Base-by-base conservation (phyloP, 2,113 vertebrate species). In the Elephas maximus region DNA sequence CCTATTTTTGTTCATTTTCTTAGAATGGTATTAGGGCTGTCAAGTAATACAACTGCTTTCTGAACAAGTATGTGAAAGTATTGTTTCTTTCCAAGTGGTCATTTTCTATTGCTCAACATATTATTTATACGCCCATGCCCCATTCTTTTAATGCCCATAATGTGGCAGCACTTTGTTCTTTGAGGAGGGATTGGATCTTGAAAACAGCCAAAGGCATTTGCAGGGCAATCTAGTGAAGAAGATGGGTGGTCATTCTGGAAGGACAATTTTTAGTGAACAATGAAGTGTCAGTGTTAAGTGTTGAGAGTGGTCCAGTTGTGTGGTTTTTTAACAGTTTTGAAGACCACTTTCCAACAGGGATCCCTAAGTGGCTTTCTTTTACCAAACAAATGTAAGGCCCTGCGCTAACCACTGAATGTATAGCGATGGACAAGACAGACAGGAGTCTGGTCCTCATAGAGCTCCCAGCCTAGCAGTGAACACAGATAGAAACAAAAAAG, bases 181-280 rank as follows among this genome's bases (percentile, higher is more conserved):
- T 83, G 90, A 93, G 77, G 63, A 96, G 33, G 21, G 6, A 93
- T 45, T 95, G 85, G 65, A 79, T 71, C 67, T 93, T 95, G 86
- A 83, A 95, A 93, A 79, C 4, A 94, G 63, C 67, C 30, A 60
- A 67, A 84, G 71, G 24, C 65, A 92, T 87, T 74, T 96, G 57
- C 60, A 97, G 37, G 63, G 14, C 69, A 80, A 53, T 80, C 71
- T 84, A 77, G 57, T 93, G 79, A 93, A 96, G 74, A 83, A 85
- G 51, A 79, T 71, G 53, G 53, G 53, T 30, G 14, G 30, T 95
- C 65, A 81, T 83, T 9, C 23, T 93, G 63, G 23, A 78, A 95
- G 77, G 77, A 71, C 51, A 60, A 67, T 62, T 89, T 93, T 78
- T 45, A 88, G 65, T 90, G 80, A 95, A 89, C 97, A 96, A 90